These are phyloP conservation scores for Metallyticus violacea DNA, from an alignment of 2,888 invertebrate genomes.

Conservation along the genomic window DNA sequence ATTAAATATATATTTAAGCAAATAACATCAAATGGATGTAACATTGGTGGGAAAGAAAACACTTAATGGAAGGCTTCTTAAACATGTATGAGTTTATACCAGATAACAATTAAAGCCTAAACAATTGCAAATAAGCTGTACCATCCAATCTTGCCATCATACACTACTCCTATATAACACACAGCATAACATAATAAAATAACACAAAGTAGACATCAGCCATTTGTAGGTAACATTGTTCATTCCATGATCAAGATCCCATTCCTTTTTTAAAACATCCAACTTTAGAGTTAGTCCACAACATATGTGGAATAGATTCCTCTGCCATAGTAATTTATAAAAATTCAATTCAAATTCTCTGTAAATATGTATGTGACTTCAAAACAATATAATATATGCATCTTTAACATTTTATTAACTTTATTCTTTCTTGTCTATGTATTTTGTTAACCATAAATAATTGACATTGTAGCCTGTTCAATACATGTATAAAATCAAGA, in stretches of 20 bases:
- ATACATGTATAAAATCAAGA: neutral
- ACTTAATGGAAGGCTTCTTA: neutral
- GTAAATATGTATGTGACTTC: conserved; percentile 3
- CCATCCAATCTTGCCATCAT: neutral
- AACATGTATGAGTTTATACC: neutral
- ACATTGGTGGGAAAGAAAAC: neutral
- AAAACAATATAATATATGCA: conserved; percentile 5
- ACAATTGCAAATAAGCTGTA: neutral
- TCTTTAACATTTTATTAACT: neutral
- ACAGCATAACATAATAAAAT: neutral
- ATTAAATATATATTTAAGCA: no score
- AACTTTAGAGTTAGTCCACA: neutral
- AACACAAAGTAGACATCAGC: neutral
- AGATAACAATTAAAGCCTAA: neutral
- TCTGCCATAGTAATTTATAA: neutral
- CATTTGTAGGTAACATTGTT: neutral
- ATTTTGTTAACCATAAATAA: neutral
- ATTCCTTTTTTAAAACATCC: neutral
- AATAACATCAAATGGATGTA: neutral
- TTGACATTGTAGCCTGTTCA: neutral
- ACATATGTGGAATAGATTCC: neutral
- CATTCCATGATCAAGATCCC: no score
- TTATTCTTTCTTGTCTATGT: conserved; percentile 5
- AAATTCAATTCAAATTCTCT: neutral
- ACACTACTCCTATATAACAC: neutral